A percentile compares a stretch with the other conserved stretches of the same genome.
Conservation (phyloP, 2,888 invertebrate species). For the Blomia tropicalis region DNA sequence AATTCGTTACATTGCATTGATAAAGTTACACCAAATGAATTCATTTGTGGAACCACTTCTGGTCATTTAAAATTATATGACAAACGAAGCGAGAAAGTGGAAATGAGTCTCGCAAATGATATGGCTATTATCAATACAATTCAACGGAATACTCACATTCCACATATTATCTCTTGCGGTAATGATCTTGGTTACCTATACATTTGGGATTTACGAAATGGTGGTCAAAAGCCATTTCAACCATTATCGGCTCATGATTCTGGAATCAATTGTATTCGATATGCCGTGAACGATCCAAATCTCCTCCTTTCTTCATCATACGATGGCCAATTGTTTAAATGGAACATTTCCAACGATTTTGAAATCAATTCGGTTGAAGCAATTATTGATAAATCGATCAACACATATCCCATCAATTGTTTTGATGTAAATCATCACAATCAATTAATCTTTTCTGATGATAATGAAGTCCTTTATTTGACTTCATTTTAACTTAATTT, state of each 20-base stretch:
- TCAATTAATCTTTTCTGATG: constrained; percentile 22
- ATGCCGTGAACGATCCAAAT: constrained; percentile 19
- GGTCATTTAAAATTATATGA: constrained; percentile 24
- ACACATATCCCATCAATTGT: constrained; percentile 17
- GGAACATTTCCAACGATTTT: constrained; percentile 20
- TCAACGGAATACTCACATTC: constrained; percentile 18
- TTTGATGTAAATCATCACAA: constrained; percentile 19
- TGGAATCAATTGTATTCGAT: constrained; percentile 17
- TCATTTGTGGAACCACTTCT: constrained; percentile 22
- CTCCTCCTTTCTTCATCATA: constrained; percentile 12
- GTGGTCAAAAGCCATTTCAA: constrained; percentile 14
- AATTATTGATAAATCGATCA: constrained; percentile 18
- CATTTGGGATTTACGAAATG: constrained; percentile 24
- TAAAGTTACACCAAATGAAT: constrained; percentile 22
- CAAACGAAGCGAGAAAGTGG: not conserved
- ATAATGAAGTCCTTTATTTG: constrained; percentile 25
- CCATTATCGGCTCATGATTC: constrained; percentile 19
- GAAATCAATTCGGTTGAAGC: constrained; percentile 22
- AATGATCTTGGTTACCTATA: constrained; percentile 21
- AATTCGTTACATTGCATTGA: constrained; percentile 23
- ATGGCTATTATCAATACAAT: constrained; percentile 19
- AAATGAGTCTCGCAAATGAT: constrained; percentile 16
- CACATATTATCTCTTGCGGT: constrained; percentile 23
- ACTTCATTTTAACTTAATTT: constrained; percentile 14
- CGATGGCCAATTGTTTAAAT: constrained; percentile 23